Percentiles rank a stretch among this genome's conserved stretches.
These are phyloP conservation scores for Drosophila tristis DNA, from an alignment of 1,140 invertebrate species.

Conservation along the genomic window DNA sequence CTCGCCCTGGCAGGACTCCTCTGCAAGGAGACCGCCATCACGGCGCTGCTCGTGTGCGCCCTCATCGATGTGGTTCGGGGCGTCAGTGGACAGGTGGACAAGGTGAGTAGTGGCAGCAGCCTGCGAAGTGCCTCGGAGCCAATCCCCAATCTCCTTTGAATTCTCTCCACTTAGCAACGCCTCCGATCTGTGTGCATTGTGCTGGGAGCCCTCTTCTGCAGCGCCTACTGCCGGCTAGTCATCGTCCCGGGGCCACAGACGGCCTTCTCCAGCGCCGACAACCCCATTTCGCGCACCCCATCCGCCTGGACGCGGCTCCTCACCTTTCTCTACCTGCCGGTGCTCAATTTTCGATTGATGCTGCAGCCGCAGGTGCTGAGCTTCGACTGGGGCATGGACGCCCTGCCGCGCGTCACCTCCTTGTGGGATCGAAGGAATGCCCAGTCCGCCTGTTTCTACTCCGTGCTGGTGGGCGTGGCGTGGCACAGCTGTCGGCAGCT, in stretches of 20 bases:
- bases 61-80: slow-evolving; percentile 88
- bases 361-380: slow-evolving; percentile 92
- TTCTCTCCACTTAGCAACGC: slow-evolving; percentile 85
- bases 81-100: slow-evolving; percentile 83
- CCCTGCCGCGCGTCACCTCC: slow-evolving; percentile 91
- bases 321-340: slow-evolving; percentile 95
- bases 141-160: neutral
- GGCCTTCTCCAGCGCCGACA: slow-evolving; percentile 94
- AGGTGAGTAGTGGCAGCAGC: slow-evolving; percentile 46
- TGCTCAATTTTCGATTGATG: slow-evolving; percentile 93
- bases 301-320: slow-evolving; percentile 89
- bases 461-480: slow-evolving; percentile 85
- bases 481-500: slow-evolving; percentile 74
- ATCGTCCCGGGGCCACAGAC: slow-evolving; percentile 88
- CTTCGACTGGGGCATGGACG: slow-evolving; percentile 98
- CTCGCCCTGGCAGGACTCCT: slow-evolving; percentile 90
- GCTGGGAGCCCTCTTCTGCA: slow-evolving; percentile 85
- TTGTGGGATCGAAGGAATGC: slow-evolving; percentile 91
- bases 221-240: slow-evolving; percentile 87
- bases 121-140: too few species aligned
- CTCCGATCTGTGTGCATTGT: slow-evolving; percentile 88
- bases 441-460: slow-evolving; percentile 89
- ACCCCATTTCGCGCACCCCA: slow-evolving; percentile 92
- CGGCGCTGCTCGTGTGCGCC: slow-evolving; percentile 94
- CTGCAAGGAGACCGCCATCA: slow-evolving; percentile 96